Conservation (phyloP, 1,140 invertebrate genomes). For the Papilio aristodemus region DNA sequence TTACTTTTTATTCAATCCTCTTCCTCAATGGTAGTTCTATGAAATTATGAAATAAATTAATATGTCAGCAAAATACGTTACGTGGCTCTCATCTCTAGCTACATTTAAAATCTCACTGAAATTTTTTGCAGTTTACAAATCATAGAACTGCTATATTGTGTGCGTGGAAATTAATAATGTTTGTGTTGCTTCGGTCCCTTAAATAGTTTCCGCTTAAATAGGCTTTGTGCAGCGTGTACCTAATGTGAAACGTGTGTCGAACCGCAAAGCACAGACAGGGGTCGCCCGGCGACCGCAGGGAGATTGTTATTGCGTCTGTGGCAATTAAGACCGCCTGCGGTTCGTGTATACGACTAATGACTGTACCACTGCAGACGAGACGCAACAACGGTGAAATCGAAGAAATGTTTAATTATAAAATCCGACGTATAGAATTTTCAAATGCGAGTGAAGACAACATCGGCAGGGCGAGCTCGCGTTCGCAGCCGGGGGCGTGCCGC, state of each 20-base stretch:
- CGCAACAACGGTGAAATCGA: constrained; percentile 13
- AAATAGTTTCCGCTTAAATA: constrained; percentile 8
- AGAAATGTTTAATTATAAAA: constrained; percentile 12
- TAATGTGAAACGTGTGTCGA: constrained; percentile 44
- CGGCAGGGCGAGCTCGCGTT: constrained; percentile 33
- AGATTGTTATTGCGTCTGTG: constrained; percentile 44
- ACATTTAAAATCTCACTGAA: neutral
- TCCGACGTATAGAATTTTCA: constrained; percentile 1
- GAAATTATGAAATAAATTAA: neutral
- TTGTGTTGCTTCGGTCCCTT: constrained; percentile 9
- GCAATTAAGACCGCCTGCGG: constrained; percentile 47
- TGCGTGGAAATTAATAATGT: constrained; percentile 9
- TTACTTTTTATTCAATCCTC: constrained; percentile 26
- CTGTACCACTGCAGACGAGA: neutral
- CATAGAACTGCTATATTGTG: neutral
- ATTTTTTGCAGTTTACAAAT: neutral
- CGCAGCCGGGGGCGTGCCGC: constrained; percentile 52
- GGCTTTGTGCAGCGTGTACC: constrained; percentile 33
- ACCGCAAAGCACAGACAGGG: constrained; percentile 50
- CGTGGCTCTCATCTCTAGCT: neutral
- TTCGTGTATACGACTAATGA: constrained; percentile 27
- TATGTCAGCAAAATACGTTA: neutral
- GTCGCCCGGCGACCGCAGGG: constrained; percentile 39
- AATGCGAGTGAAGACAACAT: constrained; percentile 34
- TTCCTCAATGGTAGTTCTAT: constrained; percentile 20